Evolutionary conservation across 2,797 vertebrate species (phyloP), one percentile per base, ranked within the genome.

Genomic region (Orestias chungarensis): DNA sequence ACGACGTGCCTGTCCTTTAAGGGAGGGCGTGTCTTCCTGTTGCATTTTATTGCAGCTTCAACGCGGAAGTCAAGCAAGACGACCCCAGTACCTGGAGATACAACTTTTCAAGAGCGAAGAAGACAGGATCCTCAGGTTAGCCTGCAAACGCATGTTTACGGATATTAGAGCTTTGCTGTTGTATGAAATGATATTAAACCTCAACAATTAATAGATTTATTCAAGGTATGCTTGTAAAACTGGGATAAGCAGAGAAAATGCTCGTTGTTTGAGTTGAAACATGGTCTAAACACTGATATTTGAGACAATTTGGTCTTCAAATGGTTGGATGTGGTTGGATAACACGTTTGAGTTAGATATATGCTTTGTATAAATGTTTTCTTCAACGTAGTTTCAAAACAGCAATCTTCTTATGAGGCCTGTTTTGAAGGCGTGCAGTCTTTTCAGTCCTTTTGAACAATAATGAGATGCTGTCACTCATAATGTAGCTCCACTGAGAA

Each of bases 1-100:
- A 59, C 3, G 15, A 31, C 0, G 57, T 33, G 35, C 62, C 71
- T 64, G 1, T 0, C 0, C 17, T 80, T 10, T 64, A 68, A 57
- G 25, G 29, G 18, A 3, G 78, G 89, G 90, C 73, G 91, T 71
- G 87, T 79, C 76, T 68, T 83, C 55, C 40, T 33, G 33, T 0
- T 46, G 65, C 6, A 0, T 59, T 29, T 55, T 15, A 62, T 44
- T 15, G 6, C 49, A 38, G n/a, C 46, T 25, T 80, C 25, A 66
- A 86, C 31, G 78, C 87, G 86, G 90, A 92, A 92, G 80, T 64
- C n/a, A 68, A 75, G 74, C 75, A 57, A 20, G 3, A 31, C 78
- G 23, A 7, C 6, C 12, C 14, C 40, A 59, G 33, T 64, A n/a
- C 55, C 0, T 4, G 31, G 12, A 18, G 20, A 59, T 29, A 75